Evolutionary conservation across 2,113 vertebrate genomes (phyloP).

Genomic region (Deroptyus accipitrinus): DNA sequence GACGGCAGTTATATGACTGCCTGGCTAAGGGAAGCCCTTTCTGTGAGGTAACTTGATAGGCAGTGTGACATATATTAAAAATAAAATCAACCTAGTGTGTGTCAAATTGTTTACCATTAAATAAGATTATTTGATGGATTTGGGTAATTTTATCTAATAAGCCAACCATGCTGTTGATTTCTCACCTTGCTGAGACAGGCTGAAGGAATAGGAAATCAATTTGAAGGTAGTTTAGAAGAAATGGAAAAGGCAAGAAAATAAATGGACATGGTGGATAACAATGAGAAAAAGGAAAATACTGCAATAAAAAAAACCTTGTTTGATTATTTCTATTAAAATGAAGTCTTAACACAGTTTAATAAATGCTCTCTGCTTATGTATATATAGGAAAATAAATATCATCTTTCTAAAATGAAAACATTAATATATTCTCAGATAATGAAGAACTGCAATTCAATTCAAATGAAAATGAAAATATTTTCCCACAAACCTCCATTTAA

Average conservation of each 20-base stretch:
- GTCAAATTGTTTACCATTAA: neutral
- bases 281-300: neutral
- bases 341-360: neutral
- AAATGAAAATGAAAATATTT: neutral
- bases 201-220: neutral
- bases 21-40: neutral
- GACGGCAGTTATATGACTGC: fast-evolving
- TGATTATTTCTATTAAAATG: neutral
- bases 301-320: neutral
- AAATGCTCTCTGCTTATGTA: neutral
- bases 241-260: neutral
- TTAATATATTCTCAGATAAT: neutral
- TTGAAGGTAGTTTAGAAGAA: neutral
- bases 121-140: neutral
- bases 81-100: neutral
- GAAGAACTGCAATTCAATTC: neutral
- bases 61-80: neutral
- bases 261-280: neutral
- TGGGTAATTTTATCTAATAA: neutral
- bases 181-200: neutral
- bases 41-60: neutral
- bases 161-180: neutral
- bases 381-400: neutral
- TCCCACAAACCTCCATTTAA: neutral
- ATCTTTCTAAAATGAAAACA: neutral